Conservation (phyloP, 2,113 vertebrate genomes). For the western clawed frog (Xenopus tropicalis) region UCB_Xtro_10.0 CM004445.2:15878501-15879000, state of each 20-base stretch:
- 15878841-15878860: conserved; percentile 83
- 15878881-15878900: conserved; percentile 86
- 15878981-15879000: conserved; percentile 40
- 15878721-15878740: no score
- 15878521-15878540: conserved; percentile 82
- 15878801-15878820: conserved; percentile 80
- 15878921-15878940: conserved; percentile 97
- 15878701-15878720: no score
- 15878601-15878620: no score
- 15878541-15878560: neutral
- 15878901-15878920: conserved; percentile 82
- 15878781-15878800: no score
- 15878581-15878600: no score
- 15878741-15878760: no score
- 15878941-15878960: conserved; percentile 98
- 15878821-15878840: conserved; percentile 91
- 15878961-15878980: conserved; percentile 89
- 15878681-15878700: no score
- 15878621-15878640: no score
- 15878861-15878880: conserved; percentile 81
- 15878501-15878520: conserved; percentile 94
- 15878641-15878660: no score
- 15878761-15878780: no score
- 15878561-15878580: no score
- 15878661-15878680: no score